Evolutionary conservation across 2,797 vertebrate species (phyloP).

Genomic region (Diglossa cyanea): DNA sequence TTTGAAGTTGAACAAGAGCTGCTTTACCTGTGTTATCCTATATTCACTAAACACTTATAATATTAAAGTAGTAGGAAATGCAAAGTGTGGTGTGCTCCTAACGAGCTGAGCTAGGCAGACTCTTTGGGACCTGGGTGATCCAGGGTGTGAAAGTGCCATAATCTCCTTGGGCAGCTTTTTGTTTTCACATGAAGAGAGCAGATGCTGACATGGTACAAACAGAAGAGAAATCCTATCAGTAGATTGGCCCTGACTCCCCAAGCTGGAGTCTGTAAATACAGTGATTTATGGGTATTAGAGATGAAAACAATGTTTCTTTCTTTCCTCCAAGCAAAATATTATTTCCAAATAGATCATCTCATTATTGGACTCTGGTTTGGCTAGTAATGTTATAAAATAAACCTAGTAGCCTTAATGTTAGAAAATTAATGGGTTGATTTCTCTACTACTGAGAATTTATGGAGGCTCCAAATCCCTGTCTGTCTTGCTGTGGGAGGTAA

Average conservation of each 20-base stretch:
- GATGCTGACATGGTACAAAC: conserved; percentile 3
- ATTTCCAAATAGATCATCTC: background rate
- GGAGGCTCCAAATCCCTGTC: background rate
- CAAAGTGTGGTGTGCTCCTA: background rate
- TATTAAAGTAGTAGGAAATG: background rate
- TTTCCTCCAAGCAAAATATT: background rate
- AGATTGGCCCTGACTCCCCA: background rate
- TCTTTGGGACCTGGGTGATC: background rate
- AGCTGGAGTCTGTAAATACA: conserved; percentile 4
- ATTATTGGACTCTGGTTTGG: background rate
- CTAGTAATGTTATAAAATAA: conserved; percentile 7
- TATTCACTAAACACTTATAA: background rate
- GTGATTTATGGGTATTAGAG: conserved; percentile 14
- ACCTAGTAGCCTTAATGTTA: background rate
- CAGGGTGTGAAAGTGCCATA: background rate
- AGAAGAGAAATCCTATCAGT: conserved; percentile 28
- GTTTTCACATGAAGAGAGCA: conserved; percentile 6
- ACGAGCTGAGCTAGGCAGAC: background rate
- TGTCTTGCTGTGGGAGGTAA: background rate
- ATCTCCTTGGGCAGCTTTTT: conserved; percentile 38
- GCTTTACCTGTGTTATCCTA: background rate
- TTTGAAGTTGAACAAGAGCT: background rate
- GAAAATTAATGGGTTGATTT: conserved; percentile 14
- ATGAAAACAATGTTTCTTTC: background rate
- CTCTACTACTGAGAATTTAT: background rate